Evolutionary conservation across 1,140 invertebrate species (phyloP).

Genomic region (Melitaea cinxia): DNA sequence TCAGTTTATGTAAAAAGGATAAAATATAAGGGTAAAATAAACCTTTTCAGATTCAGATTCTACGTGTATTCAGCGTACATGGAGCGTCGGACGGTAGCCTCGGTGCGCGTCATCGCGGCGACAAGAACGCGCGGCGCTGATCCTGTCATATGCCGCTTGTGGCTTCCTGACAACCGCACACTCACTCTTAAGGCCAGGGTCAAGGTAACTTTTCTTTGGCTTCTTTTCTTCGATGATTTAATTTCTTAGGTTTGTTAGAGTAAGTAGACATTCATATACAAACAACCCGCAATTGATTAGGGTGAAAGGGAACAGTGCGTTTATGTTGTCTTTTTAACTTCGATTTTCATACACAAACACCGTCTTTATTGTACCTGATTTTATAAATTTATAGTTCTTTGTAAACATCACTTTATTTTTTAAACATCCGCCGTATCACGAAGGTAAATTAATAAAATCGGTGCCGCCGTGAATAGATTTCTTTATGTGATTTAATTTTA

Average conservation of each 20-base stretch:
- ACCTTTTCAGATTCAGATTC: constrained; percentile 90
- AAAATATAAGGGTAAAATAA: too few relatives aligned
- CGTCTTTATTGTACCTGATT: too few relatives aligned
- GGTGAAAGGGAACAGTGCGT: too few relatives aligned
- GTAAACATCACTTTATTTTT: too few relatives aligned
- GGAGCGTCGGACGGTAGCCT: constrained; percentile 87
- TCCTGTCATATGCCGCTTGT: constrained; percentile 92
- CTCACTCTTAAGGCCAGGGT: constrained; percentile 88
- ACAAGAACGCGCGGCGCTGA: constrained; percentile 92
- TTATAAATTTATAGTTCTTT: too few relatives aligned
- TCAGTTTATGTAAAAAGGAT: too few relatives aligned
- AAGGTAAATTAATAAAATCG: background rate
- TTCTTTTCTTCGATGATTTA: background rate
- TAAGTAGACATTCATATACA: too few relatives aligned
- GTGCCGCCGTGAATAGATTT: background rate
- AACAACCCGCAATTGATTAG: too few relatives aligned
- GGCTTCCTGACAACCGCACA: constrained; percentile 86
- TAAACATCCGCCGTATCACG: too few relatives aligned
- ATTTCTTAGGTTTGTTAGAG: background rate
- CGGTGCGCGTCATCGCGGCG: constrained; percentile 91
- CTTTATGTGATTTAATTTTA: background rate
- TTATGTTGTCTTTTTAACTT: too few relatives aligned
- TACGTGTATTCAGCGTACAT: constrained; percentile 95
- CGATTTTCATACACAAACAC: too few relatives aligned
- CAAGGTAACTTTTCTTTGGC: constrained; percentile 82